phyloP scores from a whole-genome alignment of 2,113 vertebrate genomes.

The Nestor notabilis region DNA sequence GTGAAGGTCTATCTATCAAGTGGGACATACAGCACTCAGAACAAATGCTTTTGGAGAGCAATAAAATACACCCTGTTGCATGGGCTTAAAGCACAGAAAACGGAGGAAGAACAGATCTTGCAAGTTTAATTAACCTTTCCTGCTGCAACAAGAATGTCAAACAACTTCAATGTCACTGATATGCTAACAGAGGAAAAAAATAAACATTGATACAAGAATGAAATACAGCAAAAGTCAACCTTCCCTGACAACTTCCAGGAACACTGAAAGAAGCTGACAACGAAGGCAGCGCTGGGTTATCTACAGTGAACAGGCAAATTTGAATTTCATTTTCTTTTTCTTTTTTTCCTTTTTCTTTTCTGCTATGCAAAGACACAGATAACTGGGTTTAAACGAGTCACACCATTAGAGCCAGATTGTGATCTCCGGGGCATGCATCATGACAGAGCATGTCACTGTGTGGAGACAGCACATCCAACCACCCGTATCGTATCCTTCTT shows the following conservation, averaged over 20 bases:
- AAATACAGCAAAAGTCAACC: background rate
- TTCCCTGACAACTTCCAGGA: constrained; percentile 19
- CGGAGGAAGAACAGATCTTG: background rate
- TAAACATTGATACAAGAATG: background rate
- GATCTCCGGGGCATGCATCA: background rate
- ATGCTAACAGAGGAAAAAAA: background rate
- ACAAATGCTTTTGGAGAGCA: background rate
- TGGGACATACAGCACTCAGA: background rate
- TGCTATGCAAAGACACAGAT: background rate
- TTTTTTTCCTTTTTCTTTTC: background rate
- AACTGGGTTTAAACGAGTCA: background rate
- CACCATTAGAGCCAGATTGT: background rate
- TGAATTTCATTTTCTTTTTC: background rate
- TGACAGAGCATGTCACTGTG: background rate
- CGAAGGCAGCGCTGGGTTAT: background rate
- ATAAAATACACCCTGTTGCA: background rate
- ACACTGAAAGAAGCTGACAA: background rate
- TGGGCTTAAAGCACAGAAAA: background rate
- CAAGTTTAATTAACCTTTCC: constrained; percentile 58
- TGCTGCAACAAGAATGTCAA: constrained; percentile 9
- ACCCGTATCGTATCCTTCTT: background rate
- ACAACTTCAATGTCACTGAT: constrained; percentile 5
- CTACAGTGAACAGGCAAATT: background rate
- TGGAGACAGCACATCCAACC: background rate
- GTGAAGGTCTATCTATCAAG: background rate